Percentiles rank a stretch among this genome's conserved stretches.
Conservation (phyloP, 2,888 invertebrate genomes). For the Cheilosia scutellata region DNA sequence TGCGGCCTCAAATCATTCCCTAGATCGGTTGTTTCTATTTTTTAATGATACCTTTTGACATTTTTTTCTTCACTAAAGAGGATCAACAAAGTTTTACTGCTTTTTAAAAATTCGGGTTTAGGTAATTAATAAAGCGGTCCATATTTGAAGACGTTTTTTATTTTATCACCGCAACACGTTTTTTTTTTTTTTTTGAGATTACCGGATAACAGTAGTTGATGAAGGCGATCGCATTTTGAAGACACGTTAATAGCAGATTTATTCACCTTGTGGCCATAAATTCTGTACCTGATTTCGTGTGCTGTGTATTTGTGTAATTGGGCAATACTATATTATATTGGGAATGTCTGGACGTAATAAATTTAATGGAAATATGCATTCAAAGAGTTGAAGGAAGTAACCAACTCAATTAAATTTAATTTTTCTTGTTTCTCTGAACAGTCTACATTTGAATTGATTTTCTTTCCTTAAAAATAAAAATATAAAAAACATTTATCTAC, state of each 20-base stretch:
- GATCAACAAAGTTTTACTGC: conserved; percentile 18
- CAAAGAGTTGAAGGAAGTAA: not conserved
- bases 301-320: not conserved
- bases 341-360: too few species aligned
- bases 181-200: conserved; percentile 2
- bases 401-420: not conserved
- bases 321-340: too few species aligned
- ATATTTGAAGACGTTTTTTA: not conserved
- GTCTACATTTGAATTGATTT: not conserved
- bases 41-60: conserved; percentile 22
- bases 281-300: not conserved
- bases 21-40: conserved; percentile 10
- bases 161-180: conserved; percentile 33
- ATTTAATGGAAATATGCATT: too few species aligned
- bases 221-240: not conserved
- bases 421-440: not conserved
- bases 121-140: conserved; percentile 37
- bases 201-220: conserved; percentile 18
- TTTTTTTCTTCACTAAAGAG: conserved; percentile 3
- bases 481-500: not conserved
- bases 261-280: not conserved
- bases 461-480: not conserved
- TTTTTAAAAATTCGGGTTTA: conserved; percentile 19
- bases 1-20: conserved; percentile 14
- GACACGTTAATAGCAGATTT: not conserved